Base-by-base conservation (phyloP, 2,888 invertebrate genomes). In the Ectobius pallidus region DNA sequence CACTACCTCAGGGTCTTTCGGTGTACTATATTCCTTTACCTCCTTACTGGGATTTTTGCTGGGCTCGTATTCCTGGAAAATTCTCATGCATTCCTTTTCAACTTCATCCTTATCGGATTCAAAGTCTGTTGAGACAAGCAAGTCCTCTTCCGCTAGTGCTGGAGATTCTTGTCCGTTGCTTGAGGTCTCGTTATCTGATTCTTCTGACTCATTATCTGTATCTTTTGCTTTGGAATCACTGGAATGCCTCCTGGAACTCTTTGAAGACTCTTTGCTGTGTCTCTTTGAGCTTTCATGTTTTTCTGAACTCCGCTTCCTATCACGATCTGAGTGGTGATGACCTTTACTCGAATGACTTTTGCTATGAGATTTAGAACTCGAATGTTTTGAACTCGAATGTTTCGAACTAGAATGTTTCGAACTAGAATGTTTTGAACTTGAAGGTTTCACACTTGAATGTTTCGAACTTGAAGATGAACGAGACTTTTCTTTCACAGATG, bases 31-130 rank as follows among this genome's bases (percentile, higher is more conserved):
- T n/a, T n/a, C n/a, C n/a, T n/a, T n/a, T n/a, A n/a, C n/a, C n/a
- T n/a, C n/a, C n/a, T n/a, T n/a, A n/a, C n/a, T n/a, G n/a, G n/a
- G n/a, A n/a, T n/a, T n/a, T n/a, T n/a, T n/a, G n/a, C n/a, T n/a
- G n/a, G 88, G 87, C 72, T 89, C 88, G 83, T 91, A 89, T 83
- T 94, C 93, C 82, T 94, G 92, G 83, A 94, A 96, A 78, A 96
- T 95, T 84, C 88, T 90, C 79, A 92, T 89, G 82, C 96, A 96
- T 83, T 96, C 94, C 78, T 92, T 89, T 79, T 91, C 90, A 74
- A 94, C 90, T 76, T 91, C 89, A 76, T 89, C 90, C 77, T 90
- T 89, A 80, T 91, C 89, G 30, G 87, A 86, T 34, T 58, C 70
- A 4, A 68, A 70, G 9, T 42, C 58, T 6, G 44, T 30, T n/a